Conservation (phyloP, 2,888 invertebrate genomes). For the Clunio marinus region DNA sequence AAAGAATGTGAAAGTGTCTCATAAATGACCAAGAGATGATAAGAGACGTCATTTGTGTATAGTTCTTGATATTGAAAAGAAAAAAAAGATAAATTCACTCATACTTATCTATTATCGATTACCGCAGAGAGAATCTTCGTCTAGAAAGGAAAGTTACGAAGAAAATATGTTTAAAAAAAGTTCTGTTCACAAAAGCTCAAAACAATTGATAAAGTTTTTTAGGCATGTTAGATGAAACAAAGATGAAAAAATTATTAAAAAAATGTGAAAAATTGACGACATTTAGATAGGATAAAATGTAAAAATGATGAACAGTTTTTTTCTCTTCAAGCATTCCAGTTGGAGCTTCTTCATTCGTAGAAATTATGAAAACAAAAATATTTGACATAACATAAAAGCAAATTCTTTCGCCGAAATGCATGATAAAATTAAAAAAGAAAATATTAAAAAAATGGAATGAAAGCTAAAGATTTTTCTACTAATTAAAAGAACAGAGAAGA, state of each 20-base stretch:
- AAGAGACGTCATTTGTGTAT: too few species aligned
- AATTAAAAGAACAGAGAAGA: not conserved
- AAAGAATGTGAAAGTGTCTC: too few species aligned
- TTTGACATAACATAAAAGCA: not conserved
- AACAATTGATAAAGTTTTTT: not conserved
- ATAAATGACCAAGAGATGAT: too few species aligned
- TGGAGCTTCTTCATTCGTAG: slow-evolving; percentile 3
- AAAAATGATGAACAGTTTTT: not conserved
- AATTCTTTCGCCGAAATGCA: not conserved
- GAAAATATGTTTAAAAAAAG: not conserved
- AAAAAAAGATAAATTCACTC: too few species aligned
- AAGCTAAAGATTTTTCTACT: slow-evolving; percentile 17
- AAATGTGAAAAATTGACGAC: not conserved
- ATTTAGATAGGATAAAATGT: slow-evolving; percentile 30
- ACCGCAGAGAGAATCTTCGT: too few species aligned
- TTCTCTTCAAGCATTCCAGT: not conserved
- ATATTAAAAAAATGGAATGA: not conserved
- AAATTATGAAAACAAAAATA: not conserved
- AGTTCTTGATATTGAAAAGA: too few species aligned
- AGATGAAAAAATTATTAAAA: not conserved
- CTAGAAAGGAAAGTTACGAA: too few species aligned
- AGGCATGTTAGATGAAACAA: not conserved
- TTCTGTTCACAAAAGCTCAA: not conserved
- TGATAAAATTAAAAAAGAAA: slow-evolving; percentile 7
- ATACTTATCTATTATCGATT: too few species aligned